Evolutionary conservation across 2,888 invertebrate species (phyloP).

Genomic region (Myopa tessellatipennis): DNA sequence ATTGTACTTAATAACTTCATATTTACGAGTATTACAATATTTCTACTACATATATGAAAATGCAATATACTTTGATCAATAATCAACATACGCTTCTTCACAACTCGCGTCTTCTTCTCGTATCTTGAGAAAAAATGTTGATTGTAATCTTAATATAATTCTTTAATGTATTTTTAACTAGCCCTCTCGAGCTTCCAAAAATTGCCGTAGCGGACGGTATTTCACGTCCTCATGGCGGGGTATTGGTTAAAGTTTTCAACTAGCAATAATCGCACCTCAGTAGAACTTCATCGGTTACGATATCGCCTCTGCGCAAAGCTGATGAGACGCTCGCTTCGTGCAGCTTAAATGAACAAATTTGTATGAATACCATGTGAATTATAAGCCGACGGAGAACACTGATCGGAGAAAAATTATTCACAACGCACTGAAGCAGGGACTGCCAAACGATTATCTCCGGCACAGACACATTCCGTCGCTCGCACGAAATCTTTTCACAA

Average conservation of each 20-base stretch:
- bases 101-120: too few relatives aligned
- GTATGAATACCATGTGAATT: conserved; percentile 11
- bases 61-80: too few relatives aligned
- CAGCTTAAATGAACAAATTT: neutral
- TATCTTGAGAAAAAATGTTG: too few relatives aligned
- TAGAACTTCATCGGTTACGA: conserved; percentile 88
- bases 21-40: too few relatives aligned
- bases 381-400: conserved; percentile 1
- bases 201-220: conserved; percentile 84
- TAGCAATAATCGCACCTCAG: conserved; percentile 89
- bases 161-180: conserved; percentile 50
- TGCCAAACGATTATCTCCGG: too few relatives aligned
- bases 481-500: too few relatives aligned
- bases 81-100: too few relatives aligned
- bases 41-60: too few relatives aligned
- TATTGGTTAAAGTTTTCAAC: conserved; percentile 92
- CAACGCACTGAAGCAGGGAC: too few relatives aligned
- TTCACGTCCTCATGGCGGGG: conserved; percentile 86
- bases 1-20: too few relatives aligned
- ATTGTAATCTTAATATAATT: too few relatives aligned
- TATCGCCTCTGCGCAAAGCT: conserved; percentile 92
- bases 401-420: neutral
- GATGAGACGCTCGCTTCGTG: conserved; percentile 49
- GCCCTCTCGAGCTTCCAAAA: conserved; percentile 77
- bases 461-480: too few relatives aligned